Evolutionary conservation across 2,797 vertebrate species (phyloP).

Genomic region (Eleutherodactylus coqui): DNA sequence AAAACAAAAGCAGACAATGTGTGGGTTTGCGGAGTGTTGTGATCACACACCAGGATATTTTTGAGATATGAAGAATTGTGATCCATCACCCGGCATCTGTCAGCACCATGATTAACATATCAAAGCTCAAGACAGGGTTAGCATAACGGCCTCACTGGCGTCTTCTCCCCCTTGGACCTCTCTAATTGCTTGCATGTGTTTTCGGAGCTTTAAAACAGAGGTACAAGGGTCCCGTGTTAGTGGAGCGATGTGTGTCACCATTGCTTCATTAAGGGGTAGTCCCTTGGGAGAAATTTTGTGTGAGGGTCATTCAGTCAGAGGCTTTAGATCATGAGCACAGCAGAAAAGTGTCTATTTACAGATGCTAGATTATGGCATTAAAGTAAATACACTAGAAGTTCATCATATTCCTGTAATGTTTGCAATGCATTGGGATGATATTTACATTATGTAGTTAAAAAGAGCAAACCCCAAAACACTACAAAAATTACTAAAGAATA

Average conservation of each 20-base stretch:
- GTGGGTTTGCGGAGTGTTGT: conserved; percentile 1
- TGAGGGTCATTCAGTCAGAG: conserved; percentile 15
- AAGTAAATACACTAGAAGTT: neutral
- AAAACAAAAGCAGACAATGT: neutral
- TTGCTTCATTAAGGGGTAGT: neutral
- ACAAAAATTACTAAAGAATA: no score
- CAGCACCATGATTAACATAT: conserved; percentile 62
- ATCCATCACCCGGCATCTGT: conserved; percentile 60
- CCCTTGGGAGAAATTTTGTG: conserved; percentile 21
- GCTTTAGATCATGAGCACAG: conserved; percentile 9
- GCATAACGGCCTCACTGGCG: conserved; percentile 59
- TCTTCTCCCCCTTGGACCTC: conserved; percentile 55
- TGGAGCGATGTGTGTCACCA: conserved; percentile 30
- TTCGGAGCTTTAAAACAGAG: conserved; percentile 28
- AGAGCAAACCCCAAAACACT: no score
- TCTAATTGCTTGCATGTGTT: conserved; percentile 61
- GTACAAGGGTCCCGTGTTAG: conserved; percentile 41
- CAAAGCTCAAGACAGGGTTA: conserved; percentile 62
- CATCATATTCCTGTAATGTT: neutral
- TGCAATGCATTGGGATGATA: no score
- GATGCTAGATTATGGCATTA: neutral
- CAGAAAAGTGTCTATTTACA: neutral
- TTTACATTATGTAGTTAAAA: no score
- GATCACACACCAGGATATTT: conserved; percentile 29
- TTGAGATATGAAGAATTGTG: conserved; percentile 51